Evolutionary conservation across 2,888 invertebrate genomes (phyloP).

Genomic region (Diarsia brunnea): DNA sequence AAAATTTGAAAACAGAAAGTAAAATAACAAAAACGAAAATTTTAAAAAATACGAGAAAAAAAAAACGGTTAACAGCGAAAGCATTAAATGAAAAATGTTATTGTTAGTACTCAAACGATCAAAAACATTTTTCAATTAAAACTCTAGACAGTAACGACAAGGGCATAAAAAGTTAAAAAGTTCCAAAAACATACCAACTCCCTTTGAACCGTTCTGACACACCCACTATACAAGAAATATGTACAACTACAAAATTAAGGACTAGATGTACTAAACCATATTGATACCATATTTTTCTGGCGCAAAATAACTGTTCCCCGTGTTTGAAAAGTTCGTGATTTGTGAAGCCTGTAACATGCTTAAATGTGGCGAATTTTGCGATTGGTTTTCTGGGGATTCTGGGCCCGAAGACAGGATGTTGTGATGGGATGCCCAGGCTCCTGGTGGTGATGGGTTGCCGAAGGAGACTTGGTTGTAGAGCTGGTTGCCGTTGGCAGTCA

Average conservation of each 20-base stretch:
- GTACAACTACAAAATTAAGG: conserved; percentile 73
- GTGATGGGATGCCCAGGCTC: conserved; percentile 88
- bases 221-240: conserved; percentile 72
- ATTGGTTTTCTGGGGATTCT: conserved; percentile 87
- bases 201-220: conserved; percentile 53
- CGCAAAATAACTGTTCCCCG: conserved; percentile 88
- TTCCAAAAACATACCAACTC: conserved; percentile 64
- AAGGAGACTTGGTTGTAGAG: conserved; percentile 89
- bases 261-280: conserved; percentile 89
- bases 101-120: background rate
- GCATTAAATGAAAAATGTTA: conserved; percentile 33
- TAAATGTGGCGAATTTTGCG: conserved; percentile 86
- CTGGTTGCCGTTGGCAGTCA: conserved; percentile 86
- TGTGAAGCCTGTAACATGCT: conserved; percentile 89
- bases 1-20: conserved; percentile 48
- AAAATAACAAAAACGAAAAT: conserved; percentile 61
- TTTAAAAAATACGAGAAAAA: conserved; percentile 64
- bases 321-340: conserved; percentile 89
- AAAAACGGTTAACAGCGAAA: conserved; percentile 5
- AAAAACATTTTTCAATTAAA: conserved; percentile 30
- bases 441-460: conserved; percentile 87
- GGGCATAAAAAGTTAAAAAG: background rate
- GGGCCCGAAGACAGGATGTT: conserved; percentile 86
- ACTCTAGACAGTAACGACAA: background rate
- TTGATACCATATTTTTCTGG: conserved; percentile 90